Base-by-base conservation (phyloP, 2,888 invertebrate species). In the Cinara cedri region DNA sequence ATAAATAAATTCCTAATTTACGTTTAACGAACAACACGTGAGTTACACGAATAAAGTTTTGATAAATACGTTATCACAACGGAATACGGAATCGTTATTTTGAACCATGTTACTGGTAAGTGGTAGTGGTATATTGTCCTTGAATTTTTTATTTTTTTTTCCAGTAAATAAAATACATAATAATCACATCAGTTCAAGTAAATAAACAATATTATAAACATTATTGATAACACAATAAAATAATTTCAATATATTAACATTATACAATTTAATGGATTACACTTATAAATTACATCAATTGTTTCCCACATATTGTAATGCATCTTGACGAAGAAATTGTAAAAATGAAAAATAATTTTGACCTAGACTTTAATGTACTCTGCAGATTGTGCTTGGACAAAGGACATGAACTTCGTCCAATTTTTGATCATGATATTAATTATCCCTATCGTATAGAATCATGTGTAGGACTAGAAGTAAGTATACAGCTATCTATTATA, bases 391-490 rank as follows among this genome's bases (percentile, higher is more conserved):
- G 81, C 54, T 24, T 81, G n/a, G 13, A 60, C 13, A 62, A 81
- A 70, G 34, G 44, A 34, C 26, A 51, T 42, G 49, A 68, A 74
- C 60, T 70, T 3, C 63, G 62, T 74, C 57, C 72, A 14, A 80
- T 81, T 44, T 74, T 74, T 16, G 76, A 81, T 42, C 11, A 9
- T 2, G 55, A 74, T 24, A 34, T 57, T 6, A n/a, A 62, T 46
- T 74, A 74, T 34, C 16, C 80, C 16, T 62, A 21, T 13, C 72
- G 55, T 4, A 80, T 81, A 19, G 13, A 80, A 21, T 57, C 80
- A 2, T 81, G 80, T 63, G 80, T 81, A 1, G 72, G 72, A n/a
- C 26, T 81, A 63, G 55, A 74, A 57, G 81, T 81, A 74, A 62
- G 66, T 54, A 74, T 34, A 34, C 34, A 34, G 6, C 6, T 4